Conservation (phyloP, 2,888 invertebrate species). For the Neoitamus cyanurus region DNA sequence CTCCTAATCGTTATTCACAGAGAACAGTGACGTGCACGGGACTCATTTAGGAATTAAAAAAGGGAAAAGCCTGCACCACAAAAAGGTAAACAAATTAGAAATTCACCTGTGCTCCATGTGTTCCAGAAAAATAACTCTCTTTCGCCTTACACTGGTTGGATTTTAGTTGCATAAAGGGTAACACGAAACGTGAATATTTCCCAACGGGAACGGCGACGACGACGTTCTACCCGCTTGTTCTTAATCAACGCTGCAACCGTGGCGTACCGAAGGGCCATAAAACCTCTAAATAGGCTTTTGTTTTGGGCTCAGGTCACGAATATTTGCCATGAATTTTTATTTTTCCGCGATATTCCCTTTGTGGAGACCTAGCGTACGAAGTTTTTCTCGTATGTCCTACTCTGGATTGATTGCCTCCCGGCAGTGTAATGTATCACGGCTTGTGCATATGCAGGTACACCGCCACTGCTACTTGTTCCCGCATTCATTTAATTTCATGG, state of each 20-base stretch:
- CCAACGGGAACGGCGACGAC: neutral
- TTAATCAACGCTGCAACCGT: constrained; percentile 50
- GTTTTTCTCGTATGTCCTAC: constrained; percentile 25
- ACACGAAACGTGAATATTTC: constrained; percentile 28
- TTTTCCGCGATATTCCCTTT: constrained; percentile 47
- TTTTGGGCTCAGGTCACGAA: constrained; percentile 55
- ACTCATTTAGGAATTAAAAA: constrained; percentile 51
- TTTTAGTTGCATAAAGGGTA: constrained; percentile 36
- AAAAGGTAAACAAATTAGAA: constrained; percentile 53
- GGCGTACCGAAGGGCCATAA: constrained; percentile 50
- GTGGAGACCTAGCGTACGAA: neutral
- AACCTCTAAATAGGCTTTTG: constrained; percentile 55
- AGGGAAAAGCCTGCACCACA: constrained; percentile 42
- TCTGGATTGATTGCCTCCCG: constrained; percentile 38
- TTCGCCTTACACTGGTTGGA: constrained; percentile 31
- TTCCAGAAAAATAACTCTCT: constrained; percentile 39
- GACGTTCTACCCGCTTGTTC: constrained; percentile 45
- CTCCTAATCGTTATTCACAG: constrained; percentile 37
- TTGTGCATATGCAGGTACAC: constrained; percentile 12
- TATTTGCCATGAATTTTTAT: constrained; percentile 55
- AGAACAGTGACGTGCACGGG: constrained; percentile 53
- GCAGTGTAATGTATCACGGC: constrained; percentile 25
- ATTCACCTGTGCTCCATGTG: constrained; percentile 47
- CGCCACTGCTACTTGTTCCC: neutral
- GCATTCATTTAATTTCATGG: constrained; percentile 35